phyloP scores from a whole-genome alignment of 1,140 invertebrate genomes.

The Sitobion miscanthi region DNA sequence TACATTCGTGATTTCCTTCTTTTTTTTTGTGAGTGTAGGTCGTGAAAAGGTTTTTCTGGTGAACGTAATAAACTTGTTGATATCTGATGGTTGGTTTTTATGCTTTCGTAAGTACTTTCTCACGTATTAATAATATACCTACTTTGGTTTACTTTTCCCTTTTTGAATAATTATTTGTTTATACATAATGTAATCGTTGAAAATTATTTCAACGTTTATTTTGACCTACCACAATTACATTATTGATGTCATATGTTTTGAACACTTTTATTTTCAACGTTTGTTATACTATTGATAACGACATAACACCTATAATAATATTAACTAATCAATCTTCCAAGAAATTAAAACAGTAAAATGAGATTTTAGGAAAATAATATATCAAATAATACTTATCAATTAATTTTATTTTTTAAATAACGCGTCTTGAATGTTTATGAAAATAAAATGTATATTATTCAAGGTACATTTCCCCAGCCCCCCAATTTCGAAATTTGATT shows the following conservation, averaged over 20 bases:
- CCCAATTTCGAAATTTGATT: no score
- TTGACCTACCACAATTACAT: not conserved
- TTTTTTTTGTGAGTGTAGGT: not conserved
- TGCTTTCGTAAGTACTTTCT: not conserved
- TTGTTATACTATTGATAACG: not conserved
- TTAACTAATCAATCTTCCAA: not conserved
- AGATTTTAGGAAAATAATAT: not conserved
- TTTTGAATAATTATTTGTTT: not conserved
- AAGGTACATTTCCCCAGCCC: no score
- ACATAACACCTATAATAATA: not conserved
- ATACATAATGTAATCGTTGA: not conserved
- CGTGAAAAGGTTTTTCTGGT: not conserved
- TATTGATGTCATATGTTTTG: not conserved
- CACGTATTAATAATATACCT: not conserved
- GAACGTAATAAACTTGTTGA: constrained; percentile 22
- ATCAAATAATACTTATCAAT: not conserved
- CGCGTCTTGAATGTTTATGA: not conserved
- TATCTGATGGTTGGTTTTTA: not conserved
- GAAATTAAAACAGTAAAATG: not conserved
- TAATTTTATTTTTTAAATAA: not conserved
- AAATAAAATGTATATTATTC: not conserved
- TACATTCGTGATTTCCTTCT: not conserved
- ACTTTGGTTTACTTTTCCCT: not conserved
- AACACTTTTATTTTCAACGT: not conserved
- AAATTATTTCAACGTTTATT: not conserved